Evolutionary conservation across 2,888 invertebrate species (phyloP), one percentile per base, ranked within the genome.

Genomic region (Venusia cambrica): DNA sequence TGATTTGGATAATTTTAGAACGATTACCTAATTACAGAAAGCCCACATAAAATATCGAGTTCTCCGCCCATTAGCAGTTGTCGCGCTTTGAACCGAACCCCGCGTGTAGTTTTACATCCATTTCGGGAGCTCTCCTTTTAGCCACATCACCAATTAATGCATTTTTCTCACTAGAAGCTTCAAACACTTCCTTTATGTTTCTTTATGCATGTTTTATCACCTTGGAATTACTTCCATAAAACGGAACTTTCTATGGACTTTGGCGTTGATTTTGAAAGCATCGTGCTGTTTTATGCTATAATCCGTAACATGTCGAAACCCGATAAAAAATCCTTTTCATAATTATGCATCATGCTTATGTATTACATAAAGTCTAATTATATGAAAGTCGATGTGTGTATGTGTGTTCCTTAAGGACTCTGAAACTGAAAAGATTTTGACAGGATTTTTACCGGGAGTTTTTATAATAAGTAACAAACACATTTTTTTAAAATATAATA

Each of bases 81-180:
- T 51, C 57, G 55, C 64, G 63, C 73, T 77, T 75, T 78, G 73
- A 77, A 75, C 71, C 9, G 45, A 36, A 55, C 54, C 43, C 9
- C 13, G 47, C 36, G 57, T 56, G 45, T 63, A 61, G 56, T 54
- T 57, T 70, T 64, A 69, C 71, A 63, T 68, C 69, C 69, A 69
- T 70, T 70, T 66, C 45, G 50, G 57, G 58, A 34, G 24, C 14
- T 44, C 43, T 54, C 58, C 64, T 59, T 69, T 67, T 68, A 71
- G 66, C 55, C 48, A 41, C 62, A 60, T 55, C 66, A 72, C 75
- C 73, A 81, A 81, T 81, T 81, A 81, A 77, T 66, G 74, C 59
- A 70, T 75, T 76, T 75, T 73, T 73, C 65, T 55, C 43, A 56
- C 52, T 58, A 51, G 45, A 48, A 49, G 54, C 47, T 50, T 53